A percentile compares a stretch with the other conserved stretches of the same genome.
These are phyloP conservation scores for Myotis pilosus DNA, from an alignment of 2,797 vertebrate genomes.

Conservation along the genomic window DNA sequence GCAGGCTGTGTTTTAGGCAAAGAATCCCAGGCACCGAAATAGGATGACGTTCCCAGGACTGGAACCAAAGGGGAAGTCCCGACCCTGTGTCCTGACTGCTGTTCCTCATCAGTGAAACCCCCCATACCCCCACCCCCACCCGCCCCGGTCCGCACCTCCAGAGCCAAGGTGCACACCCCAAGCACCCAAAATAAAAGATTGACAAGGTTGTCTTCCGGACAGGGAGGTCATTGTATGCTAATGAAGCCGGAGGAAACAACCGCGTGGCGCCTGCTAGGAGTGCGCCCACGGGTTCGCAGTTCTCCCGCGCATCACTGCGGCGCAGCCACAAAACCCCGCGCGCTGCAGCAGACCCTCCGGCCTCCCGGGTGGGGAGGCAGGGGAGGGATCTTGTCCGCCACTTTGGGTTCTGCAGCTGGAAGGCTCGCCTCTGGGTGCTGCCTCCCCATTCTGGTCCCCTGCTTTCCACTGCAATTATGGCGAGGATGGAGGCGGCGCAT, in stretches of 20 bases:
- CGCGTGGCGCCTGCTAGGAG: not conserved
- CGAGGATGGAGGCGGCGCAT: not conserved
- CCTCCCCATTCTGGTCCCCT: not conserved
- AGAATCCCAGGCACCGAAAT: not conserved
- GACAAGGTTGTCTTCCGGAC: not conserved
- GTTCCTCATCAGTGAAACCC: not conserved
- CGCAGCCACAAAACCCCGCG: not conserved
- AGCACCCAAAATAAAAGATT: not conserved
- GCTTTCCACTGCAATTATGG: constrained; percentile 26
- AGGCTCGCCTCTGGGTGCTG: not conserved
- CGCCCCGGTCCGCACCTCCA: not conserved
- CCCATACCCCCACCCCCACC: rapidly evolving
- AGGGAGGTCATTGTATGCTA: constrained; percentile 49
- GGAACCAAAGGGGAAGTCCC: not conserved
- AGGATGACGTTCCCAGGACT: not conserved
- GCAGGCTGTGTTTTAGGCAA: not conserved
- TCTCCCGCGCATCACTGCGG: constrained; percentile 42
- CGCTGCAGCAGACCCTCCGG: not conserved
- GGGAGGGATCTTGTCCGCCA: not conserved
- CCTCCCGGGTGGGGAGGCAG: not conserved
- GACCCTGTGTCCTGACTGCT: not conserved
- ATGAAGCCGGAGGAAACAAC: not conserved
- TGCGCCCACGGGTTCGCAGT: not conserved
- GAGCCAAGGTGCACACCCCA: not conserved
- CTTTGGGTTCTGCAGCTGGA: not conserved